Base-by-base conservation (phyloP, 2,888 invertebrate genomes). In the Drosophila tripunctata region DNA sequence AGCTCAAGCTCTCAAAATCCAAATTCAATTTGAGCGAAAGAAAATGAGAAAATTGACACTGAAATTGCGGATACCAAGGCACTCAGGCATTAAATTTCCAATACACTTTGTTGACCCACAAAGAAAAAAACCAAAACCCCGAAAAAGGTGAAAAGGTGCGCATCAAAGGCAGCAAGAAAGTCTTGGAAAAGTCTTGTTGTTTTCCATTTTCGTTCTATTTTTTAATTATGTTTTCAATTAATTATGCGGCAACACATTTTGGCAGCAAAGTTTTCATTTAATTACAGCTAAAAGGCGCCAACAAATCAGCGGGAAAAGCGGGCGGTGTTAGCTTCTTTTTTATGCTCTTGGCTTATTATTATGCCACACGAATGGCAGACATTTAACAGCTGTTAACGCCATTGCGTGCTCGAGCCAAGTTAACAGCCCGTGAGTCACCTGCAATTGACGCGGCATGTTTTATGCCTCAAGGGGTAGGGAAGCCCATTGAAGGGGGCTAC, bases 181-280 rank as follows among this genome's bases (percentile, higher is more conserved):
- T n/a, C n/a, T n/a, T n/a, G 6, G 4, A 30, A 38, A 52, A 6
- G 19, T 40, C 10, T 19, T 24, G 3, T 48, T 44, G 51, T 24
- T 44, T 33, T 21, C 24, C 31, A 10, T 27, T 15, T 41, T 31
- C n/a, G 12, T n/a, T 36, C 27, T 45, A 40, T 63, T 72, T 80
- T 77, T 77, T 78, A 86, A 83, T 83, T 86, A 86, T 86, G 72
- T 83, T 86, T 83, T 81, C 77, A 86, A 83, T 83, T 83, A 86
- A 83, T 83, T 86, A 83, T 86, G 86, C 86, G 66, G 66, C 75
- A 76, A 67, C 66, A 75, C 80, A 79, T 67, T 79, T 77, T 67
- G 50, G 68, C 33, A 27, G 7, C 52, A 48, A 67, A 68, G 17
- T 62, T 73, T 62, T 84, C 77, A 86, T 86, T 86, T 84, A 57